phyloP scores from a whole-genome alignment of 2,113 vertebrate species.

The Setophaga petechia region DNA sequence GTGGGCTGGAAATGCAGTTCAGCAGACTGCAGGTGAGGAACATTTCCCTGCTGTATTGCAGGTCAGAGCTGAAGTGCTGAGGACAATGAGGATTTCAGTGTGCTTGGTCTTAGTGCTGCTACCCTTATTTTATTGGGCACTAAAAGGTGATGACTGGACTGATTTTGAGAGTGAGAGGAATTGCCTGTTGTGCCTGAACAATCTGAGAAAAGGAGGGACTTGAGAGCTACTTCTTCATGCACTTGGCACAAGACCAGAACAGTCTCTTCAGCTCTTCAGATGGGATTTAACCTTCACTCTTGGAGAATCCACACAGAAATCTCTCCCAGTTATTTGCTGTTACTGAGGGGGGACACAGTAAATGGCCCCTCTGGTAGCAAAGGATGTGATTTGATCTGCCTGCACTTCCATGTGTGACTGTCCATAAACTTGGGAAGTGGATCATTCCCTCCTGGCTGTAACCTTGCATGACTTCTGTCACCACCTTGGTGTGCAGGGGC shows the following conservation, averaged over 20 bases:
- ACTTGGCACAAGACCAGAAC: not conserved
- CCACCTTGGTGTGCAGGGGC: not conserved
- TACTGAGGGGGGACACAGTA: fast-evolving
- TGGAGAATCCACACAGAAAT: not conserved
- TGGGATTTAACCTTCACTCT: not conserved
- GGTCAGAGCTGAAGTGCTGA: not conserved
- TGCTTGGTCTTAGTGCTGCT: not conserved
- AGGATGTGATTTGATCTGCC: not conserved
- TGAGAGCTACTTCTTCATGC: not conserved
- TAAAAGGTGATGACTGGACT: not conserved
- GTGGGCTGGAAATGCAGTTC: not conserved
- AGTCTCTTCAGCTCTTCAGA: not conserved
- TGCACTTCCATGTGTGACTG: not conserved
- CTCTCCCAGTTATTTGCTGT: not conserved
- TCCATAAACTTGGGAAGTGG: not conserved
- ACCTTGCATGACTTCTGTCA: not conserved
- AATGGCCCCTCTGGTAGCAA: not conserved
- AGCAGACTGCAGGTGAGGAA: not conserved
- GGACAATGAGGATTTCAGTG: not conserved
- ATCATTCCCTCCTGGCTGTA: not conserved
- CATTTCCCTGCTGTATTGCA: not conserved
- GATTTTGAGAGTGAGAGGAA: not conserved
- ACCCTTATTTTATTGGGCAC: not conserved
- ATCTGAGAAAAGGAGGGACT: not conserved
- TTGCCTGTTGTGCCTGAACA: not conserved